Evolutionary conservation across 1,140 invertebrate genomes (phyloP).

Genomic region (Macrotrachela quadricornifera): DNA sequence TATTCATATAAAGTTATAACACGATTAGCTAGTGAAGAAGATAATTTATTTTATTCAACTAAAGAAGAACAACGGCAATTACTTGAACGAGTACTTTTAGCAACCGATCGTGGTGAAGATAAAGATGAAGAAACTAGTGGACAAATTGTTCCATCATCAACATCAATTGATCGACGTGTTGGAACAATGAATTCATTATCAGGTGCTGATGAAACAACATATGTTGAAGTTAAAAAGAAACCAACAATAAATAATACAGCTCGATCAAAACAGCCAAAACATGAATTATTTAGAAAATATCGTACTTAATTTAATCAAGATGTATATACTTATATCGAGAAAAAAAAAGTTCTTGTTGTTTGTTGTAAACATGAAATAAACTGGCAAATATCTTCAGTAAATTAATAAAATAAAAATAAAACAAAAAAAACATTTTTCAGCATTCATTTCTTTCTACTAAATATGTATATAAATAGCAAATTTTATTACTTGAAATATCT

Average conservation of each 20-base stretch:
- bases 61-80: constrained; percentile 77
- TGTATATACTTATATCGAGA: no score
- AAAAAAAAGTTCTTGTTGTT: no score
- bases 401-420: no score
- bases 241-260: constrained; percentile 46
- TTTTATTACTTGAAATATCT: no score
- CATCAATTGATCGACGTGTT: constrained; percentile 31
- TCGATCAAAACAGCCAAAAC: constrained; percentile 94
- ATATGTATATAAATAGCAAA: no score
- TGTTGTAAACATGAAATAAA: no score
- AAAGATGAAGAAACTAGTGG: constrained; percentile 54
- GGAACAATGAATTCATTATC: constrained; percentile 72
- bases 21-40: constrained; percentile 70
- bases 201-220: constrained; percentile 80
- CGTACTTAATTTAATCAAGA: no score
- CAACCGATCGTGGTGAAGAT: constrained; percentile 80
- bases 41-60: constrained; percentile 60
- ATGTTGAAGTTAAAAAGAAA: constrained; percentile 57
- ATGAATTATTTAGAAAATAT: constrained; percentile 34
- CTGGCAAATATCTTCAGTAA: no score
- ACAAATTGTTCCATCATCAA: not conserved
- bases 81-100: constrained; percentile 72
- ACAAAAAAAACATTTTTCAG: no score
- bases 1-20: constrained; percentile 48
- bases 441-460: no score